Percentiles rank a stretch among this genome's conserved stretches.
phyloP scores from a whole-genome alignment of 2,888 invertebrate species.

The Tetragonula carbonaria region DNA sequence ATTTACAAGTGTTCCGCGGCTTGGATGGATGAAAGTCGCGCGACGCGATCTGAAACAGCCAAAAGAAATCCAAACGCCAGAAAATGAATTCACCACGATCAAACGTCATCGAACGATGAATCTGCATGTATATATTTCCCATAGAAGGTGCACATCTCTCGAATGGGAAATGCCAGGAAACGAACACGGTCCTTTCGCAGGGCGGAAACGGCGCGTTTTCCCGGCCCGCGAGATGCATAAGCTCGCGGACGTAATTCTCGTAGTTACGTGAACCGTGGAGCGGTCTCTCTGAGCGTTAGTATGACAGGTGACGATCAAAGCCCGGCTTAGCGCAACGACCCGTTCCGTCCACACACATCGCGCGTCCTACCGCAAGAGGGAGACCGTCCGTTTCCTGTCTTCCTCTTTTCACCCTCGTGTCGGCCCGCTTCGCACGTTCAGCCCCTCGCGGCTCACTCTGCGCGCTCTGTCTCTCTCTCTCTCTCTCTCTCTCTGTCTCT shows the following conservation, averaged over 20 bases:
- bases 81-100: too few relatives aligned
- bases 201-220: background rate
- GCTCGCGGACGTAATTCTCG: conserved; percentile 62
- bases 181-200: conserved; percentile 2
- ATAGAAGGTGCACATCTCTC: too few relatives aligned
- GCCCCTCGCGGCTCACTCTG: conserved; percentile 17
- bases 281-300: conserved; percentile 67
- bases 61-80: too few relatives aligned
- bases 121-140: too few relatives aligned
- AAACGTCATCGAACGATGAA: too few relatives aligned
- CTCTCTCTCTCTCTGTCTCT: conserved; percentile 44
- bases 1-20: too few relatives aligned
- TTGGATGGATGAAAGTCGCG: too few relatives aligned
- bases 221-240: conserved; percentile 42
- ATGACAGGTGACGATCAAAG: conserved; percentile 82
- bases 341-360: conserved; percentile 79
- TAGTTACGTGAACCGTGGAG: conserved; percentile 59
- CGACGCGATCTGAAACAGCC: too few relatives aligned
- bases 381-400: conserved; percentile 40
- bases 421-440: conserved; percentile 24
- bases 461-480: background rate
- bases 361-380: conserved; percentile 64
- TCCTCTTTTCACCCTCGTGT: conserved; percentile 43
- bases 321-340: conserved; percentile 80
- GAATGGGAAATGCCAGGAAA: background rate